Evolutionary conservation across 2,113 vertebrate genomes (phyloP).

Genomic region (Sphyrna mokarran): DNA sequence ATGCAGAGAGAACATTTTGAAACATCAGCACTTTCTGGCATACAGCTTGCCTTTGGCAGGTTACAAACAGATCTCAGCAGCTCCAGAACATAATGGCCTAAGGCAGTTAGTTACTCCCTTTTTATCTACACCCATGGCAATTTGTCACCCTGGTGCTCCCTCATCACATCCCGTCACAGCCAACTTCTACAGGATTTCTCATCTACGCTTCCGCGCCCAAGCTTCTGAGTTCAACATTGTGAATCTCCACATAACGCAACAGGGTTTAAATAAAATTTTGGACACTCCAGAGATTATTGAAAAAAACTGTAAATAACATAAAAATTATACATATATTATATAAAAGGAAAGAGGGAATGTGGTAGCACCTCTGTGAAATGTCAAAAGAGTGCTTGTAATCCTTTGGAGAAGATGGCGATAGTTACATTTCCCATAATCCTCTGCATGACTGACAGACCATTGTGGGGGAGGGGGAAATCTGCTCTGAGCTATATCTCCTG

Average conservation of each 20-base stretch:
- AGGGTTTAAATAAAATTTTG: slow-evolving; percentile 37
- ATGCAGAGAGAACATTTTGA: background rate
- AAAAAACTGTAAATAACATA: slow-evolving; percentile 42
- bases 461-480: background rate
- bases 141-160: background rate
- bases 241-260: background rate
- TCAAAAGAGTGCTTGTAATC: slow-evolving; percentile 25
- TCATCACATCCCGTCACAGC: background rate
- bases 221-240: background rate
- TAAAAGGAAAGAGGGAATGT: slow-evolving; percentile 48
- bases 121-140: background rate
- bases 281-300: slow-evolving; percentile 42
- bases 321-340: slow-evolving; percentile 42
- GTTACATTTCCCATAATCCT: background rate
- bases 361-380: slow-evolving; percentile 60
- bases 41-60: background rate
- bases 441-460: slow-evolving; percentile 1
- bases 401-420: background rate
- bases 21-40: background rate
- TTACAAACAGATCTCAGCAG: background rate
- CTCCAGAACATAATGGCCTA: background rate
- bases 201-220: background rate
- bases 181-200: background rate
- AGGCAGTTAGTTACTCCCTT: background rate
- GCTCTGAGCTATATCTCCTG: background rate